Evolutionary conservation across 1,140 invertebrate species (phyloP).

Genomic region (Ceratina japonica): DNA sequence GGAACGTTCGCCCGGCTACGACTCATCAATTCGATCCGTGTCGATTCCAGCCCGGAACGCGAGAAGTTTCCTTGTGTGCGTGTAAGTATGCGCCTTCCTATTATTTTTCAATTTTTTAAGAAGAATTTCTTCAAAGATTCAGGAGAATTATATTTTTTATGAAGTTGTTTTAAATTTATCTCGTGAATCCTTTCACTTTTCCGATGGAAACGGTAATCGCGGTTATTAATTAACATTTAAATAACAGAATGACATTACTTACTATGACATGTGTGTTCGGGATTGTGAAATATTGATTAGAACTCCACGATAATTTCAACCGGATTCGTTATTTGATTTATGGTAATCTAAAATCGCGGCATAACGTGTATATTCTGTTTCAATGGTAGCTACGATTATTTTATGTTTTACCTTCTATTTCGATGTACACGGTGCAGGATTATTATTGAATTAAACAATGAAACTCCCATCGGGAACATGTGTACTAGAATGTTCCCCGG

Average conservation of each 20-base stretch:
- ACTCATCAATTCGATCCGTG: constrained; percentile 68
- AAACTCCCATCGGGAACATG: too few relatives aligned
- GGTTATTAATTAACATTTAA: background rate
- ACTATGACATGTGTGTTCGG: too few relatives aligned
- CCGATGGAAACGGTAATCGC: background rate
- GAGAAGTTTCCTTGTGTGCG: constrained; percentile 19
- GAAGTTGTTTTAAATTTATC: background rate
- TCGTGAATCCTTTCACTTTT: background rate
- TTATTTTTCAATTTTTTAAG: background rate
- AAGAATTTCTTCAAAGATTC: background rate
- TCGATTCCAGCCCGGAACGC: constrained; percentile 56
- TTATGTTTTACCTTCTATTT: too few relatives aligned
- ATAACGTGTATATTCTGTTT: background rate
- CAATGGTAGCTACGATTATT: background rate
- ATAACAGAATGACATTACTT: background rate
- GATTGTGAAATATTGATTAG: constrained; percentile 1
- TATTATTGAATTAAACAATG: too few relatives aligned
- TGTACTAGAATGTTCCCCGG: too few relatives aligned
- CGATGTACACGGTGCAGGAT: too few relatives aligned
- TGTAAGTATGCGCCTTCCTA: constrained; percentile 3
- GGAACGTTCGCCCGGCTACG: constrained; percentile 52
- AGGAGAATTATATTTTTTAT: background rate
- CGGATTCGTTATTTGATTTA: background rate
- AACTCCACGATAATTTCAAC: background rate
- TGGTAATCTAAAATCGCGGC: background rate